Base-by-base conservation (phyloP, 2,888 invertebrate genomes). In the Alloplasta piceator region DNA sequence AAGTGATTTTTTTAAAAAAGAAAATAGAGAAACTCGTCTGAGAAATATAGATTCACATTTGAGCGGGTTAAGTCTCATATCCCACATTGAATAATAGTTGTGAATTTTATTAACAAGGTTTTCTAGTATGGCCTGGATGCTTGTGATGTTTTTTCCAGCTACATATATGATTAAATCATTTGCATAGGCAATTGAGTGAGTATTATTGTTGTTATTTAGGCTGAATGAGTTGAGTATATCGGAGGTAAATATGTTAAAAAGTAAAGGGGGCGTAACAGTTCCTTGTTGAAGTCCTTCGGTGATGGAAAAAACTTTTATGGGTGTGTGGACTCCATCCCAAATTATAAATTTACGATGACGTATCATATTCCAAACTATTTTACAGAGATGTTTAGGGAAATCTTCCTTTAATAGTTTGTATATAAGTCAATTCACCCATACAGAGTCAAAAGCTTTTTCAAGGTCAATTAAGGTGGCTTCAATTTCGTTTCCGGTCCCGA, bases 11-110 rank as follows among this genome's bases (percentile, higher is more conserved):
- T n/a, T n/a, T n/a, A n/a, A n/a, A n/a, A n/a, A n/a, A n/a, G n/a
- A n/a, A n/a, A n/a, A n/a, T n/a, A n/a, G n/a, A n/a, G n/a, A n/a
- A n/a, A n/a, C n/a, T n/a, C 73, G 52, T 3, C 82, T 68, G n/a
- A 84, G 82, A 5, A 85, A 7, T 0, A 86, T 84, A 0, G 82
- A 70, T 76, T 86, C 86, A 10, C 84, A 85, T 64, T 86, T 85
- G 0, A n/a, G 5, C 0, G 71, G 14, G 14, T 84, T 85, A 0
- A 85, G 75, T 66, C 60, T 67, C 0, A 85, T 7, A 5, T 82
- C 82, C 85, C 84, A 85, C 0, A 50, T 72, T 1, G 60, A 46
- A 5, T 70, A 84, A 6, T 71, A 79, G 0, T 66, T 39, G 0
- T 64, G 43, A 0, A 80, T 74, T 74, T 77, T 68, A 12, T 66